Base-by-base conservation (phyloP, 2,888 invertebrate genomes). In the Agonopterix subpropinquella region DNA sequence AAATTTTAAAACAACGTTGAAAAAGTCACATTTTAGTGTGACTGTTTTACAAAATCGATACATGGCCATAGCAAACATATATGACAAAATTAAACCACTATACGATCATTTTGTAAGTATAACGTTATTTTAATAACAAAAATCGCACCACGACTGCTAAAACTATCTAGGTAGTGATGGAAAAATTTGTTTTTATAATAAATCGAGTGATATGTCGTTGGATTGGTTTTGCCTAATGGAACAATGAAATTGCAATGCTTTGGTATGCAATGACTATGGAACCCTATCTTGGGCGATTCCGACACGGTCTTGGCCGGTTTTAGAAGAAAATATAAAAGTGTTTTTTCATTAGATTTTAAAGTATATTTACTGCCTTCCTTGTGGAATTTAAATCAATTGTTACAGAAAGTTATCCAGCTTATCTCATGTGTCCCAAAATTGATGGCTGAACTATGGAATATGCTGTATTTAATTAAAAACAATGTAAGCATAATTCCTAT, bases 71-170 rank as follows among this genome's bases (percentile, higher is more conserved):
- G 47, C 47, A 3, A 18, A 36, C 8, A 18, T 35, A 7, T 50
- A 44, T 28, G 47, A 50, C 11, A 50, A 47, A 15, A 48, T 48
- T 10, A 11, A 36, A 36, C 13, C 35, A 9, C 36, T 48, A n/a
- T 48, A 45, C 39, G 45, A 45, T 36, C 45, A 42, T 39, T 45
- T 48, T 41, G 48, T 48, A 11, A 48, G 48, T 41, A 35, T 28
- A 18, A 8, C 5, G 2, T 43, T 43, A 9, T n/a, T 10, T n/a
- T 5, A 39, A 1, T 3, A 1, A 39, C 4, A 39, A 39, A 39
- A n/a, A 39, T 39, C n/a, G n/a, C 10, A 11, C 39, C 11, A 39
- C 10, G 10, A 7, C 28, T n/a, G n/a, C n/a, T n/a, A n/a, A n/a
- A n/a, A n/a, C n/a, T n/a, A 18, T 4, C 18, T 18, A 18, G 18